Conservation (phyloP, 92 coral and sea anemone species). For the Zoanthus sociatus region DNA sequence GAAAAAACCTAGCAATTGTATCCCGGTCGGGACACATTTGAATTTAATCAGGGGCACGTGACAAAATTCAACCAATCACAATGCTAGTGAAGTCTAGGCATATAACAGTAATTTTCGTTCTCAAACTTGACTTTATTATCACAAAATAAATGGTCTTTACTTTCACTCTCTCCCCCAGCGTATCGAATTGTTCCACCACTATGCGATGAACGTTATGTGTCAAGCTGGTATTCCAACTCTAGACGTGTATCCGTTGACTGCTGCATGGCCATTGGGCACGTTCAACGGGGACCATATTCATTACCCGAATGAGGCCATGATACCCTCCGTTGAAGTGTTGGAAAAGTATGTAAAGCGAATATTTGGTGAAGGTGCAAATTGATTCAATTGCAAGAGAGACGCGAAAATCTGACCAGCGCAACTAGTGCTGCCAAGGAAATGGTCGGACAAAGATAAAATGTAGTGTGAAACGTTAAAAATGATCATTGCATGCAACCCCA, state of each 20-base stretch:
- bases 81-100: too few relatives aligned
- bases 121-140: background rate
- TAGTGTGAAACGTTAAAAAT: too few relatives aligned
- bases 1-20: too few relatives aligned
- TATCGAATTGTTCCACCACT: conserved; percentile 59
- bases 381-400: too few relatives aligned
- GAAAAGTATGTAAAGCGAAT: conserved; percentile 46
- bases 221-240: conserved; percentile 59
- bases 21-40: too few relatives aligned
- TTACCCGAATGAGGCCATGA: conserved; percentile 56
- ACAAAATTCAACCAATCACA: too few relatives aligned
- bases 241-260: conserved; percentile 71
- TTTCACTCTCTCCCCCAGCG: conserved; percentile 41
- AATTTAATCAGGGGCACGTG: too few relatives aligned
- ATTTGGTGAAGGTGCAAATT: background rate
- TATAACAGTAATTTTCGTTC: too few relatives aligned
- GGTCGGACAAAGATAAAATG: too few relatives aligned
- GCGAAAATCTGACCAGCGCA: too few relatives aligned
- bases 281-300: conserved; percentile 60
- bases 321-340: conserved; percentile 56
- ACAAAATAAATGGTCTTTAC: background rate
- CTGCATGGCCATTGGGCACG: conserved; percentile 74
- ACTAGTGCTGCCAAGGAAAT: too few relatives aligned
- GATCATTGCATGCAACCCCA: too few relatives aligned
- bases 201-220: conserved; percentile 66